phyloP scores from a whole-genome alignment of 53 echinoderm and acorn worm species.

The Arbacia lixula region DNA sequence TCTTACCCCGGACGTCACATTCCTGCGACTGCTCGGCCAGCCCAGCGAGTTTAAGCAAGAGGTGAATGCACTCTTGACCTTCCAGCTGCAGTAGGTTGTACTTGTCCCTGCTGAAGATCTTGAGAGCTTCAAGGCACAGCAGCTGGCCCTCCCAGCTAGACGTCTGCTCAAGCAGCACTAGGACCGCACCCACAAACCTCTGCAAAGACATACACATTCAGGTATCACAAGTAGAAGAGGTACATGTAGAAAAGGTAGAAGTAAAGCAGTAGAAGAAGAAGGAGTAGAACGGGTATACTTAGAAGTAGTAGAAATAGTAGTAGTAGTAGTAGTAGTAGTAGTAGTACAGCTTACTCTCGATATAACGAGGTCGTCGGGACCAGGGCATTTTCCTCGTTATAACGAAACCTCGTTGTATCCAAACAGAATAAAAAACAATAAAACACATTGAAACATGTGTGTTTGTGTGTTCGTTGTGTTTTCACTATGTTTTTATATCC shows the following conservation, averaged over 20 bases:
- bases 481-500: too few species aligned
- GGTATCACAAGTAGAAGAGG: too few species aligned
- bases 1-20: constrained; percentile 69
- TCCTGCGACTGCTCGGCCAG: constrained; percentile 64
- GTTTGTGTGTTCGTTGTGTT: too few species aligned
- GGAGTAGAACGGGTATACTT: background rate
- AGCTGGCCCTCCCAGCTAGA: constrained; percentile 75
- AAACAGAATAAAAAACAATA: too few species aligned
- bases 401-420: too few species aligned
- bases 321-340: too few species aligned
- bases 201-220: too few species aligned
- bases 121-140: constrained; percentile 85
- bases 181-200: constrained; percentile 82
- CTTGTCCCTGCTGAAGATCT: constrained; percentile 91
- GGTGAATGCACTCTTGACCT: constrained; percentile 72
- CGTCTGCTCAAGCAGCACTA: constrained; percentile 61
- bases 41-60: constrained; percentile 81
- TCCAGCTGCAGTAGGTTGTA: constrained; percentile 74
- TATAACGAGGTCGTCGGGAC: too few species aligned
- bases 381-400: too few species aligned
- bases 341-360: too few species aligned
- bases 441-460: too few species aligned
- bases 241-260: too few species aligned
- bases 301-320: background rate
- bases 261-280: background rate